These are phyloP conservation scores for Myopa tessellatipennis DNA, from an alignment of 2,888 invertebrate genomes.

Conservation along the genomic window DNA sequence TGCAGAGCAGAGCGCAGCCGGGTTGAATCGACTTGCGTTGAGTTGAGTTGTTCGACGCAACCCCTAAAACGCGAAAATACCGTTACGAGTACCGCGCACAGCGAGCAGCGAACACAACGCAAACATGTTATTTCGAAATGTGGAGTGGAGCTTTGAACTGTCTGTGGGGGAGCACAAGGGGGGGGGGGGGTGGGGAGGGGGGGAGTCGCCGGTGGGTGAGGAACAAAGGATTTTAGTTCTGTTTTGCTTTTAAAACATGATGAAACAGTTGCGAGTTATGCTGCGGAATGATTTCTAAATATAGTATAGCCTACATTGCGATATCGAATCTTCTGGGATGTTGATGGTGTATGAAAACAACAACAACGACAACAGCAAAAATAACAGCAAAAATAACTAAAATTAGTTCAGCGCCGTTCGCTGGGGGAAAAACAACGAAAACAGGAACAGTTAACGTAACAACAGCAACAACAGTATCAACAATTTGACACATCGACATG, in stretches of 20 bases:
- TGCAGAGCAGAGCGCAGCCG: neutral
- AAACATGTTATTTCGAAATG: slow-evolving; percentile 28
- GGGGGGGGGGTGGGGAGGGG: too few relatives aligned
- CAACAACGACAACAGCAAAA: slow-evolving; percentile 27
- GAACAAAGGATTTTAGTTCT: neutral
- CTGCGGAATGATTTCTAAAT: slow-evolving; percentile 13
- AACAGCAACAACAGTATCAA: neutral
- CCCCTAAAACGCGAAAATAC: slow-evolving; percentile 30
- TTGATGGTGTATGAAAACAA: slow-evolving; percentile 36
- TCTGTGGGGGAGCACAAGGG: neutral
- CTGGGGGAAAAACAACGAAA: slow-evolving; percentile 34
- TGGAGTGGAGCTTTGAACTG: neutral
- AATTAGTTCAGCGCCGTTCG: slow-evolving; percentile 16
- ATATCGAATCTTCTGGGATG: neutral
- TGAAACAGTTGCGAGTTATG: slow-evolving; percentile 15
- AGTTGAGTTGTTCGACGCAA: slow-evolving; percentile 7
- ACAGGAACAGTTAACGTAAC: neutral
- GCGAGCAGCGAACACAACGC: neutral
- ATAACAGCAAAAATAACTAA: slow-evolving; percentile 40
- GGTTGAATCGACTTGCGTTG: neutral
- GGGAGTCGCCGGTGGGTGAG: too few relatives aligned
- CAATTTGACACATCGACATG: slow-evolving; percentile 12
- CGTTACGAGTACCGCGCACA: neutral
- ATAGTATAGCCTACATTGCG: neutral
- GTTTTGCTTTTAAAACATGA: neutral